These are phyloP conservation scores for Bursaphelenchus okinawaensis DNA, from an alignment of 2,888 invertebrate genomes.

Conservation along the genomic window DNA sequence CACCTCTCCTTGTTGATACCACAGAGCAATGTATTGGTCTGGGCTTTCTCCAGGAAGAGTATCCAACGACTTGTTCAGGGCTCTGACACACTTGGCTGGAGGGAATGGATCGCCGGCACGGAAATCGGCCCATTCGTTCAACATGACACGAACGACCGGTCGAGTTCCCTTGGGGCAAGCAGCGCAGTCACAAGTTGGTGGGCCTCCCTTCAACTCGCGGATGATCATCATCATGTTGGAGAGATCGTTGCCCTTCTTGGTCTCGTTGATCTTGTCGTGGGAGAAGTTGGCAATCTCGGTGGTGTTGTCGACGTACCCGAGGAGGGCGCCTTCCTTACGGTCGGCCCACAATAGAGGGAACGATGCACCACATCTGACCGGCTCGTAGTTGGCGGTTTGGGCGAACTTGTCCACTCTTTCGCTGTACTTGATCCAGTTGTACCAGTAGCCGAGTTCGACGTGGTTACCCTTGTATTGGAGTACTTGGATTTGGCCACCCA, in stretches of 20 bases:
- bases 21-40: constrained; percentile 52
- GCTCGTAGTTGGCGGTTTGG: constrained; percentile 32
- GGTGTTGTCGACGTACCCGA: constrained; percentile 49
- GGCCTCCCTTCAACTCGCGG: constrained; percentile 40
- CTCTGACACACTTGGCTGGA: constrained; percentile 24
- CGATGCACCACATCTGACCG: constrained; percentile 48
- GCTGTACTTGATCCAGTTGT: constrained; percentile 51
- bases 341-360: constrained; percentile 47
- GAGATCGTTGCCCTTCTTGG: constrained; percentile 16
- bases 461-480: constrained; percentile 52
- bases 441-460: constrained; percentile 45
- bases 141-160: constrained; percentile 32
- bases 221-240: constrained; percentile 34
- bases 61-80: constrained; percentile 32
- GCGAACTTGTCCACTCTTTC: constrained; percentile 40
- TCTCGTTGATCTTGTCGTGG: constrained; percentile 23
- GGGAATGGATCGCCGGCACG: constrained; percentile 47
- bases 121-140: constrained; percentile 52
- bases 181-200: constrained; percentile 30
- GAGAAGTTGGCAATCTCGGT: constrained; percentile 48
- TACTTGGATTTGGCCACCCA: constrained; percentile 51
- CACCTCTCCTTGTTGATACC: constrained; percentile 42
- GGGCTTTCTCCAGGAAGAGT: constrained; percentile 43
- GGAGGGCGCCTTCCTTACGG: constrained; percentile 32
- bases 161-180: constrained; percentile 13